Base-by-base conservation (phyloP, 2,888 invertebrate genomes). In the Ennomos fuscantarius region DNA sequence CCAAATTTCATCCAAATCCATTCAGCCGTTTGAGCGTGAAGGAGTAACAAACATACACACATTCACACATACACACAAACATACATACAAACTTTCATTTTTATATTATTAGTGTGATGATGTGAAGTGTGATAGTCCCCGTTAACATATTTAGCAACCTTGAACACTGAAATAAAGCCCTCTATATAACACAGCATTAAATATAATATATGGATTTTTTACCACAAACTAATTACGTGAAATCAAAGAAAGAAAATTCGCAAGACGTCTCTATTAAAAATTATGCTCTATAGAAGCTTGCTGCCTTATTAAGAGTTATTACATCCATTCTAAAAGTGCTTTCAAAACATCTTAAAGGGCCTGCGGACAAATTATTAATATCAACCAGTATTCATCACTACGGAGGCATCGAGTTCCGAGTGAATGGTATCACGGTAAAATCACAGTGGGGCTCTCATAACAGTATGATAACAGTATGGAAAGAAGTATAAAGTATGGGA, bases 291-390 rank as follows among this genome's bases (percentile, higher is more conserved):
- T 67, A 63, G 63, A 60, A 68, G 57, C 49, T 46, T 15, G 32
- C 47, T 51, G 53, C 60, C 70, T 81, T 73, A 76, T 80, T 80
- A 78, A 60, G 69, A 76, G 69, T 72, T 73, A 77, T 76, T 74
- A 79, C 72, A 72, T 76, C 72, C 65, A 73, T 74, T 69, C 37
- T 68, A 69, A 66, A 68, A 69, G 66, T 70, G 68, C 63, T 76
- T 78, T 77, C 72, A 73, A 66, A 65, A 68, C 76, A 70, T 73
- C 71, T 58, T 71, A 78, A 69, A 76, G 73, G 70, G 82, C 84
- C 84, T 56, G 78, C 70, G 85, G 89, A 82, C 84, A 86, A 82
- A 82, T 84, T 82, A 83, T 87, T 86, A 86, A 86, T 86, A 83
- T 70, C 82, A 82, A 73, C 78, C 76, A 61, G 81, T 76, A 89